Conservation (phyloP, 2,113 vertebrate genomes). For the Coptodon bakossiorum region DNA sequence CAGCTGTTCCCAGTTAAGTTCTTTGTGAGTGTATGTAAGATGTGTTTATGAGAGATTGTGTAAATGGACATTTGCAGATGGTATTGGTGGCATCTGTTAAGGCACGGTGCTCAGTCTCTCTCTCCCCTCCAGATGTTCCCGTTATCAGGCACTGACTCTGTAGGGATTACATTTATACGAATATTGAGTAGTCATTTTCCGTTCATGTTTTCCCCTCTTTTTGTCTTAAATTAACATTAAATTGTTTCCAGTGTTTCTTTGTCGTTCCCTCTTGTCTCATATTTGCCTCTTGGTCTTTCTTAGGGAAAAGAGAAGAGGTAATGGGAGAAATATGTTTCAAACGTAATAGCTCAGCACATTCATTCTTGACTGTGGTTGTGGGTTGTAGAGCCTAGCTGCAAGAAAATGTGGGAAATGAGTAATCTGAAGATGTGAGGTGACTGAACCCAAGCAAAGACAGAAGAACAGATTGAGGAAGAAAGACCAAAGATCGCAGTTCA, state of each 20-base stretch:
- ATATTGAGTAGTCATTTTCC: slow-evolving; percentile 11
- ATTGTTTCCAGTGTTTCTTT: neutral
- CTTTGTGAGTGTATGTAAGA: neutral
- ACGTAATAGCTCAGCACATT: slow-evolving; percentile 45
- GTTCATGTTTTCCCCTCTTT: neutral
- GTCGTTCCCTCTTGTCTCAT: neutral
- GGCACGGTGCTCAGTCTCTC: neutral
- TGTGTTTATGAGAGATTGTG: neutral
- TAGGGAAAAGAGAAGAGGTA: neutral
- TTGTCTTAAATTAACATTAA: neutral
- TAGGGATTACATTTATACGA: neutral
- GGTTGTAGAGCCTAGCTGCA: slow-evolving; percentile 12
- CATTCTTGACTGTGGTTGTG: slow-evolving; percentile 58
- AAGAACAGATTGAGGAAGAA: neutral
- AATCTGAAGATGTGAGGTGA: slow-evolving; percentile 21
- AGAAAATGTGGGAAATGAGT: slow-evolving; percentile 1
- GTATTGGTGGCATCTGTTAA: neutral
- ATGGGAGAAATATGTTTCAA: slow-evolving; percentile 50
- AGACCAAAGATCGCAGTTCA: neutral
- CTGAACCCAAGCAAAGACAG: neutral
- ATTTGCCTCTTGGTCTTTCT: neutral
- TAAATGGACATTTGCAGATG: slow-evolving; percentile 5
- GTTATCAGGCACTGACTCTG: neutral
- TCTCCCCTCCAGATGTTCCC: slow-evolving; percentile 36
- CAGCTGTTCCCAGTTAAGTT: neutral